Evolutionary conservation across 2,888 invertebrate species (phyloP).

Genomic region (Xylota segnis): DNA sequence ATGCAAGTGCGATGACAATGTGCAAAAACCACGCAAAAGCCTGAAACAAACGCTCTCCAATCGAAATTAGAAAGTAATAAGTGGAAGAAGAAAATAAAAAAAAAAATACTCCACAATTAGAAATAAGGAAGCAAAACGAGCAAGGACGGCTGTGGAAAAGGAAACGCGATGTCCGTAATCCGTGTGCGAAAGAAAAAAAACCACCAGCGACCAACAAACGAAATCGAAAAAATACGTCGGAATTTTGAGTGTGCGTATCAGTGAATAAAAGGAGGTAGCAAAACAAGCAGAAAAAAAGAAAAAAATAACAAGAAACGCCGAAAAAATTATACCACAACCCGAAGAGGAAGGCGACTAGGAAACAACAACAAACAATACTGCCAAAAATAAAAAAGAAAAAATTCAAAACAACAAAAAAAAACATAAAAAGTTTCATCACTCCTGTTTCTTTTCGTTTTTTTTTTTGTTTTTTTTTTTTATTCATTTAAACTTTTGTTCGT

Average conservation of each 20-base stretch:
- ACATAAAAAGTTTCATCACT: slow-evolving; percentile 42
- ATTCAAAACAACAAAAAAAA: slow-evolving; percentile 26
- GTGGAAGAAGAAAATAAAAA: too few species aligned
- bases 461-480: slow-evolving; percentile 21
- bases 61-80: slow-evolving; percentile 32
- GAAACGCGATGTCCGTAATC: slow-evolving; percentile 67
- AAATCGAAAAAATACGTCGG: slow-evolving; percentile 73
- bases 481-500: slow-evolving; percentile 26
- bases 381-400: slow-evolving; percentile 38
- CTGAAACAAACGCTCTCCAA: slow-evolving; percentile 19
- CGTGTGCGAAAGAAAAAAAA: slow-evolving; percentile 72
- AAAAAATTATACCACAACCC: slow-evolving; percentile 49
- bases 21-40: slow-evolving; percentile 23
- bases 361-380: slow-evolving; percentile 64
- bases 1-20: slow-evolving; percentile 48
- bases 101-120: too few species aligned
- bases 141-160: slow-evolving; percentile 23
- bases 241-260: slow-evolving; percentile 77
- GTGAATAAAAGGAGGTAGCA: slow-evolving; percentile 62
- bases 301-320: slow-evolving; percentile 31
- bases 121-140: slow-evolving; percentile 31
- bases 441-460: slow-evolving; percentile 21
- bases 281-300: slow-evolving; percentile 32
- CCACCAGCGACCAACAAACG: slow-evolving; percentile 57
- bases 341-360: slow-evolving; percentile 40